Conservation (phyloP, 2,888 invertebrate genomes). For the Aphidoletes aphidimyza region DNA sequence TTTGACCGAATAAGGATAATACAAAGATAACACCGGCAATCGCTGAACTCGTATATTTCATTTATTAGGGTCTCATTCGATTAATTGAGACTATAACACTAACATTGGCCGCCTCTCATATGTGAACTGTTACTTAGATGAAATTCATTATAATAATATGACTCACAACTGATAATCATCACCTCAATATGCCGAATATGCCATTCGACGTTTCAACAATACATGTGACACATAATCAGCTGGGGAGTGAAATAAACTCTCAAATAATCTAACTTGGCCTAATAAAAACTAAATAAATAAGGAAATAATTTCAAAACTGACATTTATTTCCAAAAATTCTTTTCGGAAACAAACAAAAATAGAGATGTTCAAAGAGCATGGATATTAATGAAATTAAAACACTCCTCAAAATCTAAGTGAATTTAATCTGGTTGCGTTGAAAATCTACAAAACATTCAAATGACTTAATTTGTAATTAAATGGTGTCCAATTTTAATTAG, state of each 20-base stretch:
- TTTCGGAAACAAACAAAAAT: too few relatives aligned
- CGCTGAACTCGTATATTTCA: background rate
- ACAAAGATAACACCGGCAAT: background rate
- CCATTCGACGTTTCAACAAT: background rate
- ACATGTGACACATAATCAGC: background rate
- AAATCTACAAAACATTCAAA: background rate
- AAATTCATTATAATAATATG: conserved; percentile 43
- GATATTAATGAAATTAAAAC: background rate
- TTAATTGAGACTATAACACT: conserved; percentile 41
- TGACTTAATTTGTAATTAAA: background rate
- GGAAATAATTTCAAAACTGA: background rate
- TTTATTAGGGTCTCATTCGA: conserved; percentile 13
- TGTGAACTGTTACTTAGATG: background rate
- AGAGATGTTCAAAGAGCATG: background rate
- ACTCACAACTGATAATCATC: conserved; percentile 21
- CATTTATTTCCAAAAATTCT: background rate
- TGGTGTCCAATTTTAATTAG: background rate
- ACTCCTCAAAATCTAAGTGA: background rate
- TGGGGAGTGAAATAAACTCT: background rate
- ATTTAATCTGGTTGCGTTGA: background rate
- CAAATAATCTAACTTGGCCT: background rate
- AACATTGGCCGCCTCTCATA: background rate
- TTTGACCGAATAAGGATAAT: background rate
- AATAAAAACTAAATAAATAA: background rate
- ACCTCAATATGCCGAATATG: background rate